Evolutionary conservation across 2,888 invertebrate genomes (phyloP).

Genomic region (Fragum sueziense): DNA sequence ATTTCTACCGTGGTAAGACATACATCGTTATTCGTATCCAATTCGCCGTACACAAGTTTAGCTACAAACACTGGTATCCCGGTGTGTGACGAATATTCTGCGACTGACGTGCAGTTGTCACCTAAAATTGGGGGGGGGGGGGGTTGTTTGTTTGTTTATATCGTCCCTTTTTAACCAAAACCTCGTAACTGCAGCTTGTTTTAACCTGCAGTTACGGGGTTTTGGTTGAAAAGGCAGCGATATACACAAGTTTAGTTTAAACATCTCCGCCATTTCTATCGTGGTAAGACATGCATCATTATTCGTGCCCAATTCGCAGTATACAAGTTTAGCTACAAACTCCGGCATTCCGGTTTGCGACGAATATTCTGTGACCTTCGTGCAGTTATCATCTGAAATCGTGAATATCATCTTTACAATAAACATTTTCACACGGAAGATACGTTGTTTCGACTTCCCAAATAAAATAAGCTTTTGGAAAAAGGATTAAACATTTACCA

Average conservation of each 20-base stretch:
- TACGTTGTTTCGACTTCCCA: too few species aligned
- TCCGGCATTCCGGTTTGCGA: conserved; percentile 5
- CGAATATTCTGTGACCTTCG: background rate
- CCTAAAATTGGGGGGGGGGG: background rate
- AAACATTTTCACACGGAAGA: too few species aligned
- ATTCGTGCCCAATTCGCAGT: background rate
- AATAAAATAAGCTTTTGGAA: too few species aligned
- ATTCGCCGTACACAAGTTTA: background rate
- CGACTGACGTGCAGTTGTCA: background rate
- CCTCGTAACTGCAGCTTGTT: too few species aligned
- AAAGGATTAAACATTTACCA: too few species aligned
- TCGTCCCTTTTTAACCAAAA: too few species aligned
- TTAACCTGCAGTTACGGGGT: too few species aligned
- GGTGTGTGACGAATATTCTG: background rate
- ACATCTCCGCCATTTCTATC: background rate
- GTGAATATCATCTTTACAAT: too few species aligned
- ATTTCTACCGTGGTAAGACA: conserved; percentile 9
- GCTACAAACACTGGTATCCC: background rate
- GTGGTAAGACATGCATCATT: background rate
- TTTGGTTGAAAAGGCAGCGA: too few species aligned
- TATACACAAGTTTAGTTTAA: background rate
- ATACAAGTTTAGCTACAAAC: background rate
- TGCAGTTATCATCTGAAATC: conserved; percentile 5
- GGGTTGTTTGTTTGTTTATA: background rate
- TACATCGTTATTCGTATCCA: background rate